A percentile compares a stretch with the other conserved stretches of the same genome.
phyloP scores from a whole-genome alignment of 2,113 vertebrate species.

The Grammomys surdaster region DNA sequence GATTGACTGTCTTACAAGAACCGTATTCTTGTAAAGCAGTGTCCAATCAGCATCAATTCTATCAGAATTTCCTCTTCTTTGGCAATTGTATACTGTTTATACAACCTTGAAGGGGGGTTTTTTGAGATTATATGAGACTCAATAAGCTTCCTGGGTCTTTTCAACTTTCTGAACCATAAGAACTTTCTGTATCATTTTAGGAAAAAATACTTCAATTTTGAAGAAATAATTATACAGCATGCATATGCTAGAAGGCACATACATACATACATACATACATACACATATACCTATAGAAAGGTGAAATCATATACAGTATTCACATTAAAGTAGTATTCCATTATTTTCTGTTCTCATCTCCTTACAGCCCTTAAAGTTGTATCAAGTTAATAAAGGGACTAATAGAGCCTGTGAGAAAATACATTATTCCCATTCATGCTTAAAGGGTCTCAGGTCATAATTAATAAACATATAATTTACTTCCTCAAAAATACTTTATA shows the following conservation, averaged over 20 bases:
- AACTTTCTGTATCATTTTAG: neutral
- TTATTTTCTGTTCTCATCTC: neutral
- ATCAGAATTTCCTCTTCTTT: neutral
- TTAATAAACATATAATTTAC: slow-evolving; percentile 11
- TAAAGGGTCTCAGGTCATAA: neutral
- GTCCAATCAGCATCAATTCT: neutral
- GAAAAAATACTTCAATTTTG: neutral
- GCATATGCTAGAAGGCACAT: neutral
- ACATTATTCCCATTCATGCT: neutral
- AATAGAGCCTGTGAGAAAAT: neutral
- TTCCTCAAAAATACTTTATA: neutral
- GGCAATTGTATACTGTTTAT: neutral
- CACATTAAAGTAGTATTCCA: neutral
- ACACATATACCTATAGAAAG: neutral
- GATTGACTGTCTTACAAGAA: neutral
- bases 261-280: neutral
- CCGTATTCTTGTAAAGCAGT: neutral
- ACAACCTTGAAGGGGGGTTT: neutral
- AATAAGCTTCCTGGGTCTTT: neutral
- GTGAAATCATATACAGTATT: neutral
- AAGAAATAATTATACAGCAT: neutral
- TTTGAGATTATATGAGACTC: neutral
- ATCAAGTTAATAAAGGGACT: neutral
- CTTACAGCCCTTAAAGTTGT: neutral
- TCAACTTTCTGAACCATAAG: neutral